Conservation (phyloP, 2,113 vertebrate genomes). For the Trogon melanurus region DNA sequence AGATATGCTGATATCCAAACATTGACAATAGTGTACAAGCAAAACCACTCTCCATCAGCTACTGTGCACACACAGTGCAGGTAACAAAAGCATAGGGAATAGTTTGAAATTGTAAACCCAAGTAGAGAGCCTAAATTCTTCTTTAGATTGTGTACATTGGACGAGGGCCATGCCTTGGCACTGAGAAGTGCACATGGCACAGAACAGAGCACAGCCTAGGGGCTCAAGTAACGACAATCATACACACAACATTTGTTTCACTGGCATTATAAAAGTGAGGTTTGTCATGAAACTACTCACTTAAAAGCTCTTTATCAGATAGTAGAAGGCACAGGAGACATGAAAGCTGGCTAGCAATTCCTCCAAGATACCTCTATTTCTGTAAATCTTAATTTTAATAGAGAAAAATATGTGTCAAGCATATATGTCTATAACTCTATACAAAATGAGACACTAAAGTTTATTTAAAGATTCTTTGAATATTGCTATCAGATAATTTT, state of each 20-base stretch:
- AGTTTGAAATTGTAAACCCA: neutral
- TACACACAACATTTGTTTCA: conserved; percentile 6
- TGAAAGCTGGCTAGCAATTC: neutral
- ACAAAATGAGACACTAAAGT: neutral
- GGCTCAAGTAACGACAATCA: neutral
- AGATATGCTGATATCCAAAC: neutral
- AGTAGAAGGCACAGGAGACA: neutral
- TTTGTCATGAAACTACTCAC: neutral
- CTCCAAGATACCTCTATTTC: neutral
- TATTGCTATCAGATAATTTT: neutral
- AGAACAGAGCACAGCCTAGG: neutral
- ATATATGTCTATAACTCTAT: neutral
- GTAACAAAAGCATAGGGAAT: neutral
- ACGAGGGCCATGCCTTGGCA: conserved; percentile 1
- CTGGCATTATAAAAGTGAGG: conserved; percentile 6
- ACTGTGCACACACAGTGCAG: neutral
- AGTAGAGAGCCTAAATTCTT: neutral
- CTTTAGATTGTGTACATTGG: neutral
- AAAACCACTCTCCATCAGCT: neutral
- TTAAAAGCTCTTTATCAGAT: neutral
- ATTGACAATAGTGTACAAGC: neutral
- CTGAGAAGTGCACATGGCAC: neutral
- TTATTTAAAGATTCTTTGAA: neutral
- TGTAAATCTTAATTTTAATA: neutral
- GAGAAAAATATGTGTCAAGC: neutral